Evolutionary conservation across 2,888 invertebrate species (phyloP).

Genomic region (Stenotaenia linearis): DNA sequence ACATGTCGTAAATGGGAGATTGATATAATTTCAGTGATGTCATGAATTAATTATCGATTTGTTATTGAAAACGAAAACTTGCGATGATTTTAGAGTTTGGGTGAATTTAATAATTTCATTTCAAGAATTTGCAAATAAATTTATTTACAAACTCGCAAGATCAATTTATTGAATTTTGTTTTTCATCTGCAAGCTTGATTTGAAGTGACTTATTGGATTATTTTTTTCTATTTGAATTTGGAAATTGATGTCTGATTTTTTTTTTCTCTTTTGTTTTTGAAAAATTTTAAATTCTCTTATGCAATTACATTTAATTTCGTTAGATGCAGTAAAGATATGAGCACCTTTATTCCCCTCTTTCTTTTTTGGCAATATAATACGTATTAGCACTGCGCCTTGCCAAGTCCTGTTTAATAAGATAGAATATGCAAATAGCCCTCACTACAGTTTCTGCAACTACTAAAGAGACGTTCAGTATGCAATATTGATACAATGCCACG

Average conservation of each 20-base stretch:
- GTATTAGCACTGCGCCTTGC: neutral
- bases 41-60: neutral
- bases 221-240: neutral
- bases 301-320: neutral
- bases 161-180: too few species aligned
- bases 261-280: neutral
- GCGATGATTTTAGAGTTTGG: too few species aligned
- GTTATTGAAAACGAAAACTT: neutral
- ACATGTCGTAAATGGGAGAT: neutral
- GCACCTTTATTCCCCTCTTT: neutral
- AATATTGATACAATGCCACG: conserved; percentile 11
- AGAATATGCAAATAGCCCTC: neutral
- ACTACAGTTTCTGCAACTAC: neutral
- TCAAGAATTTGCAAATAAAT: too few species aligned
- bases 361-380: neutral
- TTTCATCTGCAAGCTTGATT: too few species aligned
- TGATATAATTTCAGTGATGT: neutral
- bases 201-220: neutral
- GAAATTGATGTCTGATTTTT: neutral
- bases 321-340: neutral
- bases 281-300: neutral
- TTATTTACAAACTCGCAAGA: too few species aligned
- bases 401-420: neutral
- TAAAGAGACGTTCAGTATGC: neutral
- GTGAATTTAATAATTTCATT: too few species aligned